Evolutionary conservation across 2,113 vertebrate genomes (phyloP), one percentile per base, ranked within the genome.

Genomic region (Melanerpes formicivorus): DNA sequence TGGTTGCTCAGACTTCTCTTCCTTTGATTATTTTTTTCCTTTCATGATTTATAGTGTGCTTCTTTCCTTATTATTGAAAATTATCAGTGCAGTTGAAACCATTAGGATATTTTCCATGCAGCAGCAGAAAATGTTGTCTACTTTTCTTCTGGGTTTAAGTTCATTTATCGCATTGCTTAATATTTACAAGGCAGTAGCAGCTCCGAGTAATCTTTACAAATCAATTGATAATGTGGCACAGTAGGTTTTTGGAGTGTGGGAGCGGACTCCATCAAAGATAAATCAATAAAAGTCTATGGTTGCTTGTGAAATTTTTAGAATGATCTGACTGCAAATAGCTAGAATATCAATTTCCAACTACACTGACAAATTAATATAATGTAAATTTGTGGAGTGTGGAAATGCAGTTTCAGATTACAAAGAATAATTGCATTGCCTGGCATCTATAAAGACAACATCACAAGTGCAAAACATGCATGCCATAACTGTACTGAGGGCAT

Each of bases 11-110:
- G 56, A 67, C 26, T 90, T 87, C 67, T 67, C 3, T 64, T 94
- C 14, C 67, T 90, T 74, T 89, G 87, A 69, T 77, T 92, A 92
- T 93, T 91, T 93, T 93, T 77, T 23, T 75, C 32, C 32, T 67
- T 65, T 19, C 44, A 87, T 1, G 1, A 52, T 79, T 60, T 85
- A 74, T 18, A 44, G 4, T 55, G 30, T 84, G 29, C 34, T 76
- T 84, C 23, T 69, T 66, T 77, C 10, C 14, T 46, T 82, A 46
- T 23, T 44, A 40, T 71, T 84, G 87, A 73, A 88, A 84, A 48
- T 54, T 29, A 64, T 77, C 15, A 5, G 14, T 56, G 42, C 52
- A 80, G 42, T 12, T 73, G 37, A 21, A 78, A 84, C 10, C 42
- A 58, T 40, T 42, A 50, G 4, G n/a, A 54, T 77, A 54, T 89